phyloP scores from a whole-genome alignment of 1,140 invertebrate species.

The Plectrocnemia conspersa region DNA sequence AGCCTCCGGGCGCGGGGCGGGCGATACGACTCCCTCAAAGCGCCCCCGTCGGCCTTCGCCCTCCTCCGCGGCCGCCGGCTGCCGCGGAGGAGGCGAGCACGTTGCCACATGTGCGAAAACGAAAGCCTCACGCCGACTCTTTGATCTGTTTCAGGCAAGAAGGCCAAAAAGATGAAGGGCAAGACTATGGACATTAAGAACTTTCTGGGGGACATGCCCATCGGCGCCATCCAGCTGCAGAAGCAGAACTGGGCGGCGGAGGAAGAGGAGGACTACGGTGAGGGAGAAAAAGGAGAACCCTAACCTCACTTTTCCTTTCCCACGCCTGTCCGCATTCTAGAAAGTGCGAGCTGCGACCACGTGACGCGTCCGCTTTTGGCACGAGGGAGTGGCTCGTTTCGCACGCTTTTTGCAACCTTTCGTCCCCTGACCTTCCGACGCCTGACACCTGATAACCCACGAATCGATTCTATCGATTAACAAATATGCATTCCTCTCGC shows the following conservation, averaged over 20 bases:
- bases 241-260: slow-evolving; percentile 48
- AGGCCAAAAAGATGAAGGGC: slow-evolving; percentile 53
- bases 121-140: slow-evolving; percentile 3
- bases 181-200: slow-evolving; percentile 48
- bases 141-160: slow-evolving; percentile 44
- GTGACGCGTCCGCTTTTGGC: not conserved
- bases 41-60: not conserved
- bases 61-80: not conserved
- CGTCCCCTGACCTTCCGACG: not conserved
- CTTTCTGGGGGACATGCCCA: slow-evolving; percentile 47
- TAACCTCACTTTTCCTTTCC: not conserved
- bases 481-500: not conserved
- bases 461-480: not conserved
- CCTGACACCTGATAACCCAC: not conserved
- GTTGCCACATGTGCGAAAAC: too few relatives aligned
- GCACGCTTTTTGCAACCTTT: too few relatives aligned
- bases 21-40: not conserved
- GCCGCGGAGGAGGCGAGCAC: not conserved
- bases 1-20: slow-evolving; percentile 2
- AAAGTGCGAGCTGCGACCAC: not conserved
- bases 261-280: slow-evolving; percentile 50
- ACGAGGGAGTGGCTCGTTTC: too few relatives aligned
- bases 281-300: slow-evolving; percentile 29
- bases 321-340: not conserved
- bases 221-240: slow-evolving; percentile 37